A percentile compares a stretch with the other conserved stretches of the same genome.
Evolutionary conservation across 2,113 vertebrate species (phyloP).

Genomic region (Lepus europaeus): DNA sequence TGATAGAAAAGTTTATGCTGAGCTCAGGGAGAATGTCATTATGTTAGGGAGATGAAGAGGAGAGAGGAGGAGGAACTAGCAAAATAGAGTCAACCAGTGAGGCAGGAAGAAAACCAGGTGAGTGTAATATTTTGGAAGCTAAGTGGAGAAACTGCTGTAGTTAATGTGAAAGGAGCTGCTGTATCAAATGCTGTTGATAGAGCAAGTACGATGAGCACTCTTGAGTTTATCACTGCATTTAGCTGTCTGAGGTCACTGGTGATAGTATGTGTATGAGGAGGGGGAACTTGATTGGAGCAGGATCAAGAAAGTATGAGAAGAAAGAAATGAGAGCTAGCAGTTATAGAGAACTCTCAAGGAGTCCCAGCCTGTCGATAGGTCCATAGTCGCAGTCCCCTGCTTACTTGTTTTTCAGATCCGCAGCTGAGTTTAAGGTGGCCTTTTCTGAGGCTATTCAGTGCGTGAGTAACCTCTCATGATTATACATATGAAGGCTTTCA

Average conservation of each 20-base stretch:
- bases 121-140: slow-evolving; percentile 5
- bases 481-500: not conserved
- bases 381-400: too few relatives aligned
- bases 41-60: not conserved
- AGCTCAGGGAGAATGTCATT: not conserved
- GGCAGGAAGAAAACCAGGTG: not conserved
- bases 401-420: not conserved
- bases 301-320: not conserved
- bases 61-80: not conserved
- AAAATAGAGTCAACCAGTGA: not conserved
- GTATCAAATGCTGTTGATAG: not conserved
- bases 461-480: not conserved
- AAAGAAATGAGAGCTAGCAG: not conserved
- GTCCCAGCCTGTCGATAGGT: not conserved
- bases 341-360: not conserved
- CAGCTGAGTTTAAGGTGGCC: not conserved
- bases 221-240: not conserved
- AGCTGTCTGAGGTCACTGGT: not conserved
- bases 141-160: slow-evolving; percentile 23
- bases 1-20: not conserved
- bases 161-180: not conserved
- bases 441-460: not conserved
- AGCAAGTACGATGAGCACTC: not conserved
- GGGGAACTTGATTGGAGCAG: not conserved
- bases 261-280: not conserved